Conservation (phyloP, 2,888 invertebrate genomes). For the Odontocerum albicorne region DNA sequence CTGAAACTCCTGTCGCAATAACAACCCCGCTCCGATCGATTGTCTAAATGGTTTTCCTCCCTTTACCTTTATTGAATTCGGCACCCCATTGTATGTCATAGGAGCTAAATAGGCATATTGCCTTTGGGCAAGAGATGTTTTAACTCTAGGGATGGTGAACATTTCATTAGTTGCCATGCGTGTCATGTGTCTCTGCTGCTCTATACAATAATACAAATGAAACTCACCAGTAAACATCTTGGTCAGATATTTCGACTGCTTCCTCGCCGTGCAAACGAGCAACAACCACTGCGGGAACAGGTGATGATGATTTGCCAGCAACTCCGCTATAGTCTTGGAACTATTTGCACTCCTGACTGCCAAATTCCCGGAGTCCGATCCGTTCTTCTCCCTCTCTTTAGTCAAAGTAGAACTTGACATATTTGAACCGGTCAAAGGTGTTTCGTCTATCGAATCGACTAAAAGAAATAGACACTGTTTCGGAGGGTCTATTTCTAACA, state of each 20-base stretch:
- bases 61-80: too few relatives aligned
- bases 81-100: too few relatives aligned
- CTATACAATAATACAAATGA: conserved; percentile 9
- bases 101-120: too few relatives aligned
- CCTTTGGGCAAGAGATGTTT: too few relatives aligned
- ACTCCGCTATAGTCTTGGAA: conserved; percentile 74
- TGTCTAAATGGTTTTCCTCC: too few relatives aligned
- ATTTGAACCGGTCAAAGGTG: conserved; percentile 38
- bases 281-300: conserved; percentile 92
- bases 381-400: conserved; percentile 41
- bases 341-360: conserved; percentile 49
- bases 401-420: conserved; percentile 28
- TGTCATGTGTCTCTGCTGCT: too few relatives aligned
- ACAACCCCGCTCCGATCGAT: too few relatives aligned
- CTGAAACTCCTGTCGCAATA: too few relatives aligned
- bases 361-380: conserved; percentile 40
- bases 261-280: conserved; percentile 83
- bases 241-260: conserved; percentile 81
- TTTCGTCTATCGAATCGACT: conserved; percentile 92
- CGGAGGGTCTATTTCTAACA: conserved; percentile 84
- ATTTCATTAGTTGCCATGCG: too few relatives aligned
- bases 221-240: conserved; percentile 70
- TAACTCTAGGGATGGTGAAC: too few relatives aligned
- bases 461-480: conserved; percentile 82
- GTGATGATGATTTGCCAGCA: conserved; percentile 87